Conservation (phyloP, 2,113 vertebrate genomes). For the Trichomycterus rosablanca region DNA sequence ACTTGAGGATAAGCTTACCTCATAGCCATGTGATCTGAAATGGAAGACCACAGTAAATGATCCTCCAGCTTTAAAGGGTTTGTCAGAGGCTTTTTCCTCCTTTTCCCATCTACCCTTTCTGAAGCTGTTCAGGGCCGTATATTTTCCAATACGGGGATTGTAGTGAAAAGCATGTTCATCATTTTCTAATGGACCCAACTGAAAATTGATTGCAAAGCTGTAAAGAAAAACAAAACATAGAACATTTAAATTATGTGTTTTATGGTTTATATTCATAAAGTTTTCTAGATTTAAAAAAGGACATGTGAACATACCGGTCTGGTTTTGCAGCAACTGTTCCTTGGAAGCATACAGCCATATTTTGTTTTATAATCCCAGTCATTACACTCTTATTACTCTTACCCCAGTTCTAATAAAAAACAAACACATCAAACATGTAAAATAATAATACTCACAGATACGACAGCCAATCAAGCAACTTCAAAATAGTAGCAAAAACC, state of each 20-base stretch:
- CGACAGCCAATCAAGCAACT: too few relatives aligned
- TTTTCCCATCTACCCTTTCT: not conserved
- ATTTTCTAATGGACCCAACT: not conserved
- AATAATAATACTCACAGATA: too few relatives aligned
- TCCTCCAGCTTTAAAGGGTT: conserved; percentile 3
- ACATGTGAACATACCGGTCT: not conserved
- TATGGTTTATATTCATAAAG: not conserved
- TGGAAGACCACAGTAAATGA: not conserved
- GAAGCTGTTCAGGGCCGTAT: conserved; percentile 5
- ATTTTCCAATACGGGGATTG: not conserved
- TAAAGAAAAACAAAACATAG: not conserved
- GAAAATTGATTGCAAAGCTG: conserved; percentile 21
- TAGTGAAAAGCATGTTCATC: conserved; percentile 27
- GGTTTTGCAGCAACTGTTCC: conserved; percentile 4
- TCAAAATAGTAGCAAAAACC: too few relatives aligned
- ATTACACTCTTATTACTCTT: too few relatives aligned
- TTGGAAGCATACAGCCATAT: conserved; percentile 18
- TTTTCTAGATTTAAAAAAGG: not conserved
- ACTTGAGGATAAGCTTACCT: conserved; percentile 26
- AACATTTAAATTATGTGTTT: not conserved
- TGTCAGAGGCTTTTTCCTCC: not conserved
- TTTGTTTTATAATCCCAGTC: not conserved
- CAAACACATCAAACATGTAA: too few relatives aligned
- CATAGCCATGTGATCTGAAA: conserved; percentile 6
- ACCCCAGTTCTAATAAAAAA: too few relatives aligned